Percentiles rank a stretch among this genome's conserved stretches.
Evolutionary conservation across 2,797 vertebrate species (phyloP).

Genomic region (Cryptoprocta ferox): DNA sequence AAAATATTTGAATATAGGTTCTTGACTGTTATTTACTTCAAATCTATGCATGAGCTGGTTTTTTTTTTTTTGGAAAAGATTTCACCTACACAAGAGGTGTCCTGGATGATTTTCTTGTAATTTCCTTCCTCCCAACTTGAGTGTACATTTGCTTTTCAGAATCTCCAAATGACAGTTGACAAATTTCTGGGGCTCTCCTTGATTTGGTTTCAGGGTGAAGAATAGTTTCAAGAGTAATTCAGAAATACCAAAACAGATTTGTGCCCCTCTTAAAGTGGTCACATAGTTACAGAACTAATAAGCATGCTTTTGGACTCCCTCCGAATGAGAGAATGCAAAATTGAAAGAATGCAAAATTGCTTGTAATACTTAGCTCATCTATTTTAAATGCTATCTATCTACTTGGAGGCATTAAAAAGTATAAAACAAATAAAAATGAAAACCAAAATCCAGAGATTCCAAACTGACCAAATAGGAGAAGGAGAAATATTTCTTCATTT

Average conservation of each 20-base stretch:
- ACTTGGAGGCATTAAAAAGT: not conserved
- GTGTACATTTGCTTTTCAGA: not conserved
- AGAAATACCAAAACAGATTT: constrained; percentile 3
- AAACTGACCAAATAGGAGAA: not conserved
- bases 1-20: not conserved
- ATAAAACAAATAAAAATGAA: not conserved
- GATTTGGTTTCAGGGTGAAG: constrained; percentile 15
- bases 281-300: constrained; percentile 10
- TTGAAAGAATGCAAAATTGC: not conserved
- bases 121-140: not conserved
- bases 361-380: not conserved
- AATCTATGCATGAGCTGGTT: not conserved
- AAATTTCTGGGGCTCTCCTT: not conserved
- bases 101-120: not conserved
- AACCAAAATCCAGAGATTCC: not conserved
- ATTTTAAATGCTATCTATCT: constrained; percentile 30
- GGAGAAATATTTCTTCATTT: not conserved
- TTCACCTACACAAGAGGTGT: not conserved
- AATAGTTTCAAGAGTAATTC: constrained; percentile 67
- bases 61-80: not conserved
- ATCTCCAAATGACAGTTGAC: not conserved
- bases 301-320: not conserved
- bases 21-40: not conserved
- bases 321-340: not conserved
- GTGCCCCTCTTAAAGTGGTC: not conserved